Base-by-base conservation (phyloP, 2,888 invertebrate species). In the Polymixis flavicincta region DNA sequence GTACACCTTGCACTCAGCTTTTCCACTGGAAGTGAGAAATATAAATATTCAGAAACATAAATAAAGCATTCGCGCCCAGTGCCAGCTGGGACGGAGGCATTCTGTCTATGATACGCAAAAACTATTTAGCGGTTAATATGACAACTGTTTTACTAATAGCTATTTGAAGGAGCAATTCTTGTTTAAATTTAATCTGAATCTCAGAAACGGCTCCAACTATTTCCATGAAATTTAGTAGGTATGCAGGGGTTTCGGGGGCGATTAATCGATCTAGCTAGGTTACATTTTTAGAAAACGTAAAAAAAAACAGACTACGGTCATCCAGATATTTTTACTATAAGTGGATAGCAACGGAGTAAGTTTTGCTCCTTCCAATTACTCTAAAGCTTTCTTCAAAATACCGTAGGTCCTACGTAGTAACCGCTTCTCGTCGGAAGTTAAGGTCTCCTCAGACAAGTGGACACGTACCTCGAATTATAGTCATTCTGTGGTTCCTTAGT, bases 1-100 rank as follows among this genome's bases (percentile, higher is more conserved):
- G 55, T 86, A 86, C 42, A 86, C 83, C 78, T 81, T 88, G 64
- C 57, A 66, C 19, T 69, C 75, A 64, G 81, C 37, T 57, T 81
- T 77, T 28, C 48, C 66, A 71, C 82, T 83, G 72, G 50, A 82
- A 82, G 14, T 61, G 13, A 55, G 14, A 52, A 78, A 22, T n/a
- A 37, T 45, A 45, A 42, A n/a, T n/a, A n/a, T n/a, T n/a, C n/a
- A n/a, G n/a, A n/a, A n/a, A n/a, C n/a, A n/a, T n/a, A 11, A 1
- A 25, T 54, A 55, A 55, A 45, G n/a, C 17, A 42, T 59, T 52
- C 25, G 4, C 28, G 3, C 19, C 13, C 6, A 32, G 22, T 37
- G 37, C 14, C 37, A 8, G 28, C 32, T 65, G 32, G 28, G 2
- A 50, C 17, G 32, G 5, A 66, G 65, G 17, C 3, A 22, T 66